Percentiles rank a stretch among this genome's conserved stretches.
These are phyloP conservation scores for Drosophila rhopaloa DNA, from an alignment of 1,140 invertebrate genomes.

Conservation along the genomic window DNA sequence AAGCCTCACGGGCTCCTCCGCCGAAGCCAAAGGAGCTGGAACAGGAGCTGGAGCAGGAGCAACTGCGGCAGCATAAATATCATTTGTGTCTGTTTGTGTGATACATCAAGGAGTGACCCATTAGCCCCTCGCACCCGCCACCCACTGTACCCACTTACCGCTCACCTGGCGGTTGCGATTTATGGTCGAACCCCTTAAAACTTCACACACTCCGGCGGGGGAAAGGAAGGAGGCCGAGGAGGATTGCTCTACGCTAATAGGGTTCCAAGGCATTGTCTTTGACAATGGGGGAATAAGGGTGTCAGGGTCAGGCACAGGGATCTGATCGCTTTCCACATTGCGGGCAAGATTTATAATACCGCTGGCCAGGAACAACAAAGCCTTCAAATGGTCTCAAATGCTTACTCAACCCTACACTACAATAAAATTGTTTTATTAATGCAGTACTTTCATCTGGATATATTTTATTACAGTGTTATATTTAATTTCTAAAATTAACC, in stretches of 20 bases:
- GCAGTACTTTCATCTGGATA: background rate
- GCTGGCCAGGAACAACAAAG: slow-evolving; percentile 61
- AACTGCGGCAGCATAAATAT: slow-evolving; percentile 67
- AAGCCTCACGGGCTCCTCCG: slow-evolving; percentile 46
- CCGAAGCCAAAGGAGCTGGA: slow-evolving; percentile 3
- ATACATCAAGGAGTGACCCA: slow-evolving; percentile 66
- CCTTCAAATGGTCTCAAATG: slow-evolving; percentile 52
- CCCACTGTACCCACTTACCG: slow-evolving; percentile 10
- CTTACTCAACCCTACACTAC: slow-evolving; percentile 4
- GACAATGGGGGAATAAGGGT: slow-evolving; percentile 35
- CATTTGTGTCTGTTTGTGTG: slow-evolving; percentile 78
- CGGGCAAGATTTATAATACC: slow-evolving; percentile 74
- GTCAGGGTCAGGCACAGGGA: slow-evolving; percentile 4
- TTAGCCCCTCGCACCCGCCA: slow-evolving; percentile 23
- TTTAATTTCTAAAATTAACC: no score
- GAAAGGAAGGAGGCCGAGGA: slow-evolving; percentile 1
- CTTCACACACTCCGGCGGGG: slow-evolving; percentile 43
- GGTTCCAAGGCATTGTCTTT: slow-evolving; percentile 57
- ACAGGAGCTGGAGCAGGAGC: slow-evolving; percentile 1
- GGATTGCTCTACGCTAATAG: slow-evolving; percentile 69
- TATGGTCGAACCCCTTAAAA: slow-evolving; percentile 72
- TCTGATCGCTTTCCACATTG: slow-evolving; percentile 28
- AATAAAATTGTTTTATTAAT: slow-evolving; percentile 24
- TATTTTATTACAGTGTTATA: background rate
- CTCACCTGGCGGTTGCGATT: slow-evolving; percentile 76